These are phyloP conservation scores for Chloroceryle aenea DNA, from an alignment of 2,113 vertebrate species.

Conservation along the genomic window DNA sequence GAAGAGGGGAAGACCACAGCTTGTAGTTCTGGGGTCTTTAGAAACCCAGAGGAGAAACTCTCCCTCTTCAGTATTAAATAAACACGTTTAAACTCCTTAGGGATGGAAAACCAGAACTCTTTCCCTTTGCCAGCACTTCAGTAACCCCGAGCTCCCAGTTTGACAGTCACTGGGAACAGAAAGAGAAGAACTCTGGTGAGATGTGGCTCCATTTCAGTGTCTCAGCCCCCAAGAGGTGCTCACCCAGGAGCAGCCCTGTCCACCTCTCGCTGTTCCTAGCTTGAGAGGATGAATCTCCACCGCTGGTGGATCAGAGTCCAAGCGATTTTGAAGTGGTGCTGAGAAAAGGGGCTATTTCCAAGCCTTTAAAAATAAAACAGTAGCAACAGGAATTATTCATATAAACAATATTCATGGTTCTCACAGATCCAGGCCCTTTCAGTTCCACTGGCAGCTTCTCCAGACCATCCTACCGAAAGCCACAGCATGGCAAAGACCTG, in stretches of 20 bases:
- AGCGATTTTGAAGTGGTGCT: neutral
- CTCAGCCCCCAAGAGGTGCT: neutral
- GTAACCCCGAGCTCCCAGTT: neutral
- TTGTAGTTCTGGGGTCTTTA: rapidly evolving
- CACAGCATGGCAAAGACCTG: neutral
- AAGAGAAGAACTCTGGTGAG: neutral
- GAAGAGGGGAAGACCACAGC: neutral
- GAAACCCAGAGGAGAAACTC: neutral
- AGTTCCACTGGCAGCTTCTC: neutral
- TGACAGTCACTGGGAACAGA: too few relatives aligned
- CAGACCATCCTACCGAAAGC: neutral
- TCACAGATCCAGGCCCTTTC: neutral
- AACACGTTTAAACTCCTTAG: neutral
- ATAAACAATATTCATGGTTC: neutral
- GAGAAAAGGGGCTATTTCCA: neutral
- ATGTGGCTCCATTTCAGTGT: neutral
- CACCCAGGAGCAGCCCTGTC: neutral
- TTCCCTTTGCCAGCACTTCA: neutral
- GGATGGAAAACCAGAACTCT: neutral
- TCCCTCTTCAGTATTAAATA: neutral
- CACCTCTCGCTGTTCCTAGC: rapidly evolving
- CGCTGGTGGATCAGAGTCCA: rapidly evolving
- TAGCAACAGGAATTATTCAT: neutral
- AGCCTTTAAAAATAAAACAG: neutral
- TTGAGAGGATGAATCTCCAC: neutral